Base-by-base conservation (phyloP, 2,797 vertebrate genomes). In the Acanthopagrus latus region DNA sequence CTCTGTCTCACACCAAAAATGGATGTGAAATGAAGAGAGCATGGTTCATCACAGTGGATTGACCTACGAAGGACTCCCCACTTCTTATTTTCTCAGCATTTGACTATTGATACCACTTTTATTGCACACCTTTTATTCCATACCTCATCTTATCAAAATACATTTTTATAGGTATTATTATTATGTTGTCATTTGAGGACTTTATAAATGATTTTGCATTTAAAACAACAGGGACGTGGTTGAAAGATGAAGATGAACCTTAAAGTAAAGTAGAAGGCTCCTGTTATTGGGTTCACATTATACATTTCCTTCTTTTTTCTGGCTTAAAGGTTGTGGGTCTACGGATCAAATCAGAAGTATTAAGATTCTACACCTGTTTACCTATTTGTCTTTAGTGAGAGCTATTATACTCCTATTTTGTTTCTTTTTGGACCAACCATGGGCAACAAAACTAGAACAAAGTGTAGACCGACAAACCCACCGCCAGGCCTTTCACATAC, bases 1-100 rank as follows among this genome's bases (percentile, higher is more conserved):
- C 56, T 58, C 20, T 7, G 8, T 65, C 33, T 43, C n/a, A 7
- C 57, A 84, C 86, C 82, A 86, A 83, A 90, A 57, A 88, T 84
- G 83, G 83, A 71, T 18, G 43, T 60, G 72, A 65, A 76, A 63
- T 14, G 21, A 70, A 62, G 50, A 21, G 18, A 2, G 29, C 48
- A 17, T 13, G 23, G 10, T 23, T 62, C 21, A 71, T 65, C 20
- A 54, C 57, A 27, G 16, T 12, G 25, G 51, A 62, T 0, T 54
- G 27, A 54, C 27, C 27, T 43, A 3, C 9, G 3, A 62, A 56
- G 27, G 54, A 66, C 16, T 43, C 2, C 29, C 1, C 16, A 51
- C 13, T 27, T 4, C 20, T 51, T 21, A 25, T 62, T 18, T 38
- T 25, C 48, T 33, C 38, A 29, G 5, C 12, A 27, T 43, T 47